Evolutionary conservation across 2,797 vertebrate species (phyloP).

Genomic region (Bufotes viridis): DNA sequence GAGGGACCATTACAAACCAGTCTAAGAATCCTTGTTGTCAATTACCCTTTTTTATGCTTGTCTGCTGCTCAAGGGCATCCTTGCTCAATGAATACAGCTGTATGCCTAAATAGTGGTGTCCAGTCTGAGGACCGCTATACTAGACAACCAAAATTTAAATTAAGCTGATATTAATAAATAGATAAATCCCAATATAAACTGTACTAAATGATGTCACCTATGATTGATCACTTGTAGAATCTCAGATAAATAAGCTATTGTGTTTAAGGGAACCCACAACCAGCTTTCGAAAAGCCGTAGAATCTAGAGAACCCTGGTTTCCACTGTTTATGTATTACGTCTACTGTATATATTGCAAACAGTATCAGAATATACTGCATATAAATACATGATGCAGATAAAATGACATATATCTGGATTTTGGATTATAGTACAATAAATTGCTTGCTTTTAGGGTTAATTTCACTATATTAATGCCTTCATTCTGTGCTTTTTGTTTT

Average conservation of each 20-base stretch:
- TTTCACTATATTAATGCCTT: not conserved
- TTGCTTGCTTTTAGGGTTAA: not conserved
- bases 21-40: not conserved
- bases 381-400: not conserved
- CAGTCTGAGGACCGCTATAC: not conserved
- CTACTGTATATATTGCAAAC: not conserved
- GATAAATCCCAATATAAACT: not conserved
- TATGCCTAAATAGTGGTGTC: not conserved
- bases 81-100: not conserved
- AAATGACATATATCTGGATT: not conserved
- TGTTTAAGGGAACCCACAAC: not conserved
- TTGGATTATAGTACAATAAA: not conserved
- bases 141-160: not conserved
- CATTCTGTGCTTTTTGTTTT: conserved; percentile 27
- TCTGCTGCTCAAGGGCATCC: not conserved
- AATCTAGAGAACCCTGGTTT: not conserved
- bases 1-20: not conserved
- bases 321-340: not conserved
- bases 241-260: not conserved
- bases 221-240: not conserved
- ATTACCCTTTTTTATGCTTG: not conserved
- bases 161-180: not conserved
- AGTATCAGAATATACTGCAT: not conserved
- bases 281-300: too few species aligned
- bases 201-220: not conserved